Conservation (phyloP, 2,888 invertebrate species). For the Synanthedon formicaeformis region DNA sequence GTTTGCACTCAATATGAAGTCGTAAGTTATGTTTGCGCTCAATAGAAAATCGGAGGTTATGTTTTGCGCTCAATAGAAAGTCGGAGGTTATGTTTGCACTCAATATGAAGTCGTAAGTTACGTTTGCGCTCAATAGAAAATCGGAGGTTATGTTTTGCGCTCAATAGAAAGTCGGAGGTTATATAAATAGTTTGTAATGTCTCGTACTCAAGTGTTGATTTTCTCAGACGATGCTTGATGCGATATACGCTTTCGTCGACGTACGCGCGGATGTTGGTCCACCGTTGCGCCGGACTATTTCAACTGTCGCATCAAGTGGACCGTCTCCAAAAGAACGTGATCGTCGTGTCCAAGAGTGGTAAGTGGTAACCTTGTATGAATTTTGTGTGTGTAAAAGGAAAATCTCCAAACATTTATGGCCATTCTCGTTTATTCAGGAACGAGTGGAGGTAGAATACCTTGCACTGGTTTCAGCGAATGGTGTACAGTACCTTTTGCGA, state of each 20-base stretch:
- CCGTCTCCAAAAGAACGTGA: conserved; percentile 81
- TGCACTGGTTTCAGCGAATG: conserved; percentile 56
- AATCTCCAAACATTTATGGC: no score
- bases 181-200: neutral
- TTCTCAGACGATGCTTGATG: conserved; percentile 76
- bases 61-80: no score
- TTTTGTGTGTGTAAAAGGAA: no score
- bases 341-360: conserved; percentile 86
- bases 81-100: no score
- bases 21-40: no score
- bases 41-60: no score
- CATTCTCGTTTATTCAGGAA: conserved; percentile 25
- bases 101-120: no score
- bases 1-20: no score
- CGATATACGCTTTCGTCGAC: conserved; percentile 95
- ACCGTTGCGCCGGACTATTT: conserved; percentile 93
- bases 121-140: no score
- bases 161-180: no score
- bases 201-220: conserved; percentile 2
- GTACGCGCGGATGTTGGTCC: conserved; percentile 96
- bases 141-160: no score
- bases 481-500: conserved; percentile 48
- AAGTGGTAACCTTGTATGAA: conserved; percentile 6
- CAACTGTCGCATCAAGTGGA: conserved; percentile 96
- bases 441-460: conserved; percentile 50